Conservation (phyloP, 2,113 vertebrate genomes). For the Entosphenus tridentatus region DNA sequence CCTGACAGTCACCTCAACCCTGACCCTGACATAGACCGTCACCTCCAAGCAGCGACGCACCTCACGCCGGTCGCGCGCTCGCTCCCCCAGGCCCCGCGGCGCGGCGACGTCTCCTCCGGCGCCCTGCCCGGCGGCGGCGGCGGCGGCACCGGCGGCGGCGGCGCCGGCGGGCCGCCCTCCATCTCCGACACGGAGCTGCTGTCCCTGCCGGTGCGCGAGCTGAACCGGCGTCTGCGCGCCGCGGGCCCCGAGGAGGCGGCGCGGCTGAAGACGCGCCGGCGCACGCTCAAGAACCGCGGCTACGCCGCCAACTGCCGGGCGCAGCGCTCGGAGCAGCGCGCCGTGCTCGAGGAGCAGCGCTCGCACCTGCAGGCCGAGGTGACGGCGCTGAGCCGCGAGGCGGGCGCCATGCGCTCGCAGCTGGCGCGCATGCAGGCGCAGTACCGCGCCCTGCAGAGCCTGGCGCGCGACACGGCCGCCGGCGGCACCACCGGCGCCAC, state of each 20-base stretch:
- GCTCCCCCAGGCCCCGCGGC: no score
- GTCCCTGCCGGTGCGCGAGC: not conserved
- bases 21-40: no score
- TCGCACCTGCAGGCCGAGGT: not conserved
- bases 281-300: conserved; percentile 4
- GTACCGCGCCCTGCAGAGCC: not conserved
- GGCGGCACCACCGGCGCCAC: not conserved
- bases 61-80: no score
- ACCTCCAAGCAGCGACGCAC: no score
- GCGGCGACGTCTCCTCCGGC: no score
- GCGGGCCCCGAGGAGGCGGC: not conserved
- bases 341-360: not conserved
- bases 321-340: not conserved
- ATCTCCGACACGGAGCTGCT: conserved; percentile 1
- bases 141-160: no score
- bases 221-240: conserved; percentile 1
- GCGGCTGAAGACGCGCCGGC: conserved; percentile 3
- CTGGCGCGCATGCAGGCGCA: not conserved
- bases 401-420: not conserved
- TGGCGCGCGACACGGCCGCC: not conserved
- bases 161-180: no score
- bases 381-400: not conserved
- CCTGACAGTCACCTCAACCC: no score
- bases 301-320: conserved; percentile 1
- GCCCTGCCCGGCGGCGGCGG: no score